phyloP scores from a whole-genome alignment of 30 jellyfish, hydroid and myxozoan species.

The Aurelia aurita complex sp. Pacific region DNA sequence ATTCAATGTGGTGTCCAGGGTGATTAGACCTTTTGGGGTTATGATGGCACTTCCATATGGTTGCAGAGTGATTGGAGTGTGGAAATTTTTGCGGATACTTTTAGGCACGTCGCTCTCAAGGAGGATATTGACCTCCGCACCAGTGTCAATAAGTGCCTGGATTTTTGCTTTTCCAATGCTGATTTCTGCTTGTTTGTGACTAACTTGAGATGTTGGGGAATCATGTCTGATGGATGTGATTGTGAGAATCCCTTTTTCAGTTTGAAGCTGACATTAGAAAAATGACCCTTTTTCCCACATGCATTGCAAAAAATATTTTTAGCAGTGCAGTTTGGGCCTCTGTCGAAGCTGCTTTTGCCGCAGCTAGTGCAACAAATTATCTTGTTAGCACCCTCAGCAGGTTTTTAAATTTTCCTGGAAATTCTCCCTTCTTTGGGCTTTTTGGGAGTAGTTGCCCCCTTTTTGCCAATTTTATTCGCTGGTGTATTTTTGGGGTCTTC shows the following conservation, averaged over 20 bases:
- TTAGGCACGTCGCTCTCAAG: slow-evolving; percentile 7
- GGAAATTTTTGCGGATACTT: slow-evolving; percentile 5
- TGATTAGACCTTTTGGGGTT: too few species aligned
- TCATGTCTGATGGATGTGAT: too few species aligned
- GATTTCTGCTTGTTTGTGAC: slow-evolving; percentile 10
- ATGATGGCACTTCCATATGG: too few species aligned
- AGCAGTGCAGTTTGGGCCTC: slow-evolving; percentile 10
- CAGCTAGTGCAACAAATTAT: slow-evolving; percentile 22
- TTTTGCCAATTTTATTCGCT: too few species aligned
- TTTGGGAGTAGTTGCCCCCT: too few species aligned
- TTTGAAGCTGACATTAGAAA: neutral
- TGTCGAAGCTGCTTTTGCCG: slow-evolving; percentile 16
- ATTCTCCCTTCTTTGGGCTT: neutral
- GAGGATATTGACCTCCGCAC: slow-evolving; percentile 21
- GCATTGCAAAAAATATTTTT: slow-evolving; percentile 16
- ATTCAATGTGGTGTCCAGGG: too few species aligned
- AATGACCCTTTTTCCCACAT: slow-evolving; percentile 11
- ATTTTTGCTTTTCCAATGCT: slow-evolving; percentile 3
- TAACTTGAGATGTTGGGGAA: too few species aligned
- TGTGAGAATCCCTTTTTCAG: too few species aligned
- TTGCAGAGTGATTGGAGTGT: neutral
- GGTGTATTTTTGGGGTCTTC: too few species aligned
- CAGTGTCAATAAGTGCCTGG: slow-evolving; percentile 32
- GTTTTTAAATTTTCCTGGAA: neutral
- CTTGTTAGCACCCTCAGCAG: slow-evolving; percentile 1